Base-by-base conservation (phyloP, 2,888 invertebrate genomes). In the Epiperipatus broadwayi region DNA sequence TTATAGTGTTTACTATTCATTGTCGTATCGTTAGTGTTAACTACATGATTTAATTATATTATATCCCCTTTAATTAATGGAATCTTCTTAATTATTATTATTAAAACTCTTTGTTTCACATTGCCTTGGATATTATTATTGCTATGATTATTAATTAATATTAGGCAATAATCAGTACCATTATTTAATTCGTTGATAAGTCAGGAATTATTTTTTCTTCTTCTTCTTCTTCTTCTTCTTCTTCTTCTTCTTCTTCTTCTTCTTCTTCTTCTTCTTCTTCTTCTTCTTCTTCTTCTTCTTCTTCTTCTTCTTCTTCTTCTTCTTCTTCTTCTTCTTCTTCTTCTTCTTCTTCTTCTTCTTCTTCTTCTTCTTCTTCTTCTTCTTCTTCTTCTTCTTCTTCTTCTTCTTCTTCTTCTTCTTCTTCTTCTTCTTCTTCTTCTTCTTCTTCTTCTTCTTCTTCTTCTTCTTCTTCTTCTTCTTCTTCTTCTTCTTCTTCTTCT, bases 391-490 rank as follows among this genome's bases (percentile, higher is more conserved):
- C 25, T 15, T 25, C 25, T 36, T 18, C 18, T 35, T 25, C 27
- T 21, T 4, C 20, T 15, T n/a, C 14, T 21, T 35, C 38, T 36
- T 32, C 21, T 21, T 19, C 38, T 33, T 32, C 21, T 21, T 35
- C 38, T 33, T 8, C 21, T 8, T 35, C 20, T 38, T 20, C 21
- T 19, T 38, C 38, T 38, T 12, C 21, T 21, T 35, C 33, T 38
- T 21, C 21, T 14, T 19, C 38, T 38, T 32, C 21, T 32, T 38
- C 38, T 38, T 32, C 21, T n/a, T 35, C 38, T 38, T 5, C 21
- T 21, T 35, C 19, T 40, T 42, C 3, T 41, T 42, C 21, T 40
- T 48, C 35, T 42, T 29, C n/a, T n/a, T n/a, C n/a, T n/a, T n/a
- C n/a, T n/a, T n/a, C n/a, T n/a, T n/a, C n/a, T n/a, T n/a, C n/a